Conservation (phyloP, 2,113 vertebrate species). For the Laticauda laticaudata region DNA sequence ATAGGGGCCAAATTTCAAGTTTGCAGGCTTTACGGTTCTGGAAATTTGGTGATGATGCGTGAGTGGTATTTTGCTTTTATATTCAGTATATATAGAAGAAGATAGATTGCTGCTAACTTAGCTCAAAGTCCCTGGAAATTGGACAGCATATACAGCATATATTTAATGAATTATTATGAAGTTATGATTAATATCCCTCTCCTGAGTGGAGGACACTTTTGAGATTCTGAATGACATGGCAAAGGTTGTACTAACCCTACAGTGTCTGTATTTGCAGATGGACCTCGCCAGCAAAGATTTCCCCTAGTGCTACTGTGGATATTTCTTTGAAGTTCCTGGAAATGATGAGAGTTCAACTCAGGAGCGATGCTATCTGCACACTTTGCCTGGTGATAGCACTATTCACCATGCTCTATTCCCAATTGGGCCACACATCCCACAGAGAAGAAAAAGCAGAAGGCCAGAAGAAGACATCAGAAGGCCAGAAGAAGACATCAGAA, state of each 20-base stretch:
- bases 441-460: conserved; percentile 45
- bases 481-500: background rate
- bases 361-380: conserved; percentile 84
- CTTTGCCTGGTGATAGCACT: conserved; percentile 77
- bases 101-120: background rate
- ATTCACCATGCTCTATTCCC: conserved; percentile 82
- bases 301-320: conserved; percentile 18
- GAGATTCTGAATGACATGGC: background rate
- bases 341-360: conserved; percentile 81
- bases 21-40: too few species aligned
- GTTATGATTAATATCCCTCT: background rate
- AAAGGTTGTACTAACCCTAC: background rate
- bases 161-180: background rate
- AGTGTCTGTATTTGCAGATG: conserved; percentile 49
- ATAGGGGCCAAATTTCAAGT: too few species aligned
- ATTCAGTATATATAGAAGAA: too few species aligned
- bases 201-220: background rate
- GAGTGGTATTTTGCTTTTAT: too few species aligned
- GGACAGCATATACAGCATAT: background rate
- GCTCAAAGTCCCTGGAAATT: background rate
- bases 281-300: conserved; percentile 23
- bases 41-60: too few species aligned
- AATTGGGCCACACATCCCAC: conserved; percentile 61
- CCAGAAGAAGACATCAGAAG: conserved; percentile 10
- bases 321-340: background rate